Conservation (phyloP, 1,140 invertebrate genomes). For the Teleopsis dalmanni region DNA sequence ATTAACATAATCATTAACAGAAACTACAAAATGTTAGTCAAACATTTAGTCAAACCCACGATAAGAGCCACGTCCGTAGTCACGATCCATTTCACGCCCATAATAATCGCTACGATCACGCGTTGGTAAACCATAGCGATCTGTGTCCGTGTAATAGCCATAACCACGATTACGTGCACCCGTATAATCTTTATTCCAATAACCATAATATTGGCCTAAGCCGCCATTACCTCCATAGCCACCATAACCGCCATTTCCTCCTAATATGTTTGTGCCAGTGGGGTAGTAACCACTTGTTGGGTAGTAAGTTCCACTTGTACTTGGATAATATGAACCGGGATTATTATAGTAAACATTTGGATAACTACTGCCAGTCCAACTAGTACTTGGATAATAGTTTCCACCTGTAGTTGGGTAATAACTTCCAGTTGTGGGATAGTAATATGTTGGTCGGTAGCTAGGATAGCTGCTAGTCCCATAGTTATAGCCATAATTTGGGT, state of each 20-base stretch:
- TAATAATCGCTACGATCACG: constrained; percentile 13
- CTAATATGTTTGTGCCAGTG: constrained; percentile 31
- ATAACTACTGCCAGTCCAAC: constrained; percentile 4
- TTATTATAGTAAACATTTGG: not conserved
- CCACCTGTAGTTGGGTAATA: constrained; percentile 2
- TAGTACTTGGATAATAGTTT: constrained; percentile 17
- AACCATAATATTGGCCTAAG: constrained; percentile 41
- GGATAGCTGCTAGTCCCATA: constrained; percentile 6
- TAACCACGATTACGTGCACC: constrained; percentile 40
- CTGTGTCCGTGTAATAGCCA: constrained; percentile 34
- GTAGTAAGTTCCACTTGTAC: constrained; percentile 18
- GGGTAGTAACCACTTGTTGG: constrained; percentile 15
- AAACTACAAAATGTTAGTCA: not conserved
- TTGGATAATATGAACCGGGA: constrained; percentile 7
- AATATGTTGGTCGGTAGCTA: constrained; percentile 2
- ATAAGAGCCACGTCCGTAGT: constrained; percentile 15
- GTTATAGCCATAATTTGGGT: not conserved
- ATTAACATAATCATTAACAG: not conserved
- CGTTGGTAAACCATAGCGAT: constrained; percentile 38
- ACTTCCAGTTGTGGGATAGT: constrained; percentile 6
- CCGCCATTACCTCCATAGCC: constrained; percentile 45
- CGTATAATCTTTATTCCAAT: constrained; percentile 38
- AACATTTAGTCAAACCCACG: constrained; percentile 30
- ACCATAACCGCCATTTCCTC: constrained; percentile 41
- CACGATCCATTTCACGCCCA: constrained; percentile 3